phyloP scores from a whole-genome alignment of 2,888 invertebrate species.

The Caenorhabditis angaria region DNA sequence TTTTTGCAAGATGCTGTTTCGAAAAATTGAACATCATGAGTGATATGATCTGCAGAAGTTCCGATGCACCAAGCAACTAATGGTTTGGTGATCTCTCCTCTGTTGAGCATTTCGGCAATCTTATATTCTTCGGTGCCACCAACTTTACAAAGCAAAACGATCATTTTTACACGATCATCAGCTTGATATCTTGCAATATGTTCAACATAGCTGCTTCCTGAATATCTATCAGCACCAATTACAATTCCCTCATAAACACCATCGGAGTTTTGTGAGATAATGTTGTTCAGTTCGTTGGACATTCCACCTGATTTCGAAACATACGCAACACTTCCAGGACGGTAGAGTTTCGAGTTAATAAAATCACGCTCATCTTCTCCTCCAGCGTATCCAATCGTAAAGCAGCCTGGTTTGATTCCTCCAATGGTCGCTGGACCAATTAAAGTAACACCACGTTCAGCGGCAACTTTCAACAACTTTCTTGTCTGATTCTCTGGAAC shows the following conservation, averaged over 20 bases:
- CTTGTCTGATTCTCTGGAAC: conserved; percentile 98
- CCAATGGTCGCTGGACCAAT: conserved; percentile 83
- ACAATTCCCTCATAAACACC: conserved; percentile 85
- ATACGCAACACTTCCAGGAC: conserved; percentile 95
- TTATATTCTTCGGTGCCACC: conserved; percentile 98
- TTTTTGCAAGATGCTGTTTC: conserved; percentile 96
- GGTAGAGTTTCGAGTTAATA: conserved; percentile 91
- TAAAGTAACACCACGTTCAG: conserved; percentile 85
- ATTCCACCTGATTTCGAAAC: conserved; percentile 98
- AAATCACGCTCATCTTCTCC: conserved; percentile 99
- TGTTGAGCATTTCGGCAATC: conserved; percentile 86
- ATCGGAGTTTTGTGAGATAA: conserved; percentile 89
- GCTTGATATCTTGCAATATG: conserved; percentile 85
- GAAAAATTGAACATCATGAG: conserved; percentile 86
- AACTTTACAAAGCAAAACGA: conserved; percentile 94
- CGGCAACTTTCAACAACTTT: conserved; percentile 80
- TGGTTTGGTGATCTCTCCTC: conserved; percentile 85
- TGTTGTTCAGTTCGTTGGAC: conserved; percentile 99
- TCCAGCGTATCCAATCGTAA: conserved; percentile 95
- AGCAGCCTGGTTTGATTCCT: conserved; percentile 97
- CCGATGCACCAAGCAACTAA: conserved; percentile 99
- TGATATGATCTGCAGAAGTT: conserved; percentile 77
- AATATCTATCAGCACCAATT: conserved; percentile 94
- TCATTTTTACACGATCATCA: conserved; percentile 83
- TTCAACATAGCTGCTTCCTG: conserved; percentile 97